phyloP scores from a whole-genome alignment of 2,113 vertebrate species.

The Phaetusa simplex region DNA sequence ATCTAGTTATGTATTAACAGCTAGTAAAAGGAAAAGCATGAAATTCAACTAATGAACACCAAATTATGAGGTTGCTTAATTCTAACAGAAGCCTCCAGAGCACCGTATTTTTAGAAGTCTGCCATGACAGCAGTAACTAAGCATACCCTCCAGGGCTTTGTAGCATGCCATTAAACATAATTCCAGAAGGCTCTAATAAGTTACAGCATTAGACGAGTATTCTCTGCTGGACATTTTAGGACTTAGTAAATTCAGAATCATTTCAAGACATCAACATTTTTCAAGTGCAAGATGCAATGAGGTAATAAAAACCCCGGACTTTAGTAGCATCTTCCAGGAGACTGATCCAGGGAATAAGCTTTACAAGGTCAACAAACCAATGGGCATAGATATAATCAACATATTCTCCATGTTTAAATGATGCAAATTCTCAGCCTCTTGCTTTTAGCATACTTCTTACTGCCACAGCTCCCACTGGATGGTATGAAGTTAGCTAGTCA shows the following conservation, averaged over 20 bases:
- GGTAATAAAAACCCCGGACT: background rate
- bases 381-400: background rate
- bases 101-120: slow-evolving; percentile 27
- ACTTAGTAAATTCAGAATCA: background rate
- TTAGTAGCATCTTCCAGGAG: background rate
- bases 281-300: background rate
- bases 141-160: slow-evolving; percentile 27
- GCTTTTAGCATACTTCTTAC: background rate
- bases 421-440: background rate
- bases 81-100: slow-evolving; percentile 45
- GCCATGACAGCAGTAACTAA: slow-evolving; percentile 49
- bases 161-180: slow-evolving; percentile 16
- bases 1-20: background rate
- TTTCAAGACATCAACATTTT: background rate
- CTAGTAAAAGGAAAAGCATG: slow-evolving; percentile 9
- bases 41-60: slow-evolving; percentile 45
- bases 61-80: slow-evolving; percentile 42
- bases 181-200: slow-evolving; percentile 37
- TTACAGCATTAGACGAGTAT: slow-evolving; percentile 6
- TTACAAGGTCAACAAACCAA: background rate
- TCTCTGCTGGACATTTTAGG: background rate
- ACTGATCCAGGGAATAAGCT: background rate
- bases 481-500: background rate
- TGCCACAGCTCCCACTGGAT: background rate
- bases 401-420: background rate